Conservation (phyloP, 2,113 vertebrate species). For the Vidua macroura region DNA sequence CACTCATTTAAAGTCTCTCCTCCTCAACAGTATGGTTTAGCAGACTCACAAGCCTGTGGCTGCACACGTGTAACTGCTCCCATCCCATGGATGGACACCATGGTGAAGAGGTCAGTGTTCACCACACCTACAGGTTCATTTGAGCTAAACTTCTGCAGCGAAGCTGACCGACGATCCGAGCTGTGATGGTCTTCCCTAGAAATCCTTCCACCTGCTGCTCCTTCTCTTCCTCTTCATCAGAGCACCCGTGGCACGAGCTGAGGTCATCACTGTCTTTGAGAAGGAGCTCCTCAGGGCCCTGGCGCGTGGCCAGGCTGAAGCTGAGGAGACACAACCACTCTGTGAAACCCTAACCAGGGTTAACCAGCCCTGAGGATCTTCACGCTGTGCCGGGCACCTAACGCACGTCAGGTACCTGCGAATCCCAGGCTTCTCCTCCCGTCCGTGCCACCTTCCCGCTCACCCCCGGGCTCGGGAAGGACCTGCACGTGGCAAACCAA, state of each 20-base stretch:
- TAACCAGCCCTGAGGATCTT: background rate
- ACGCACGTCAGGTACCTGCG: background rate
- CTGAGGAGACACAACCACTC: background rate
- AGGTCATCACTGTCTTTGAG: background rate
- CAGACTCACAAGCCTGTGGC: background rate
- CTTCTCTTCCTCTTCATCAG: conserved; percentile 14
- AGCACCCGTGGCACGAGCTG: background rate
- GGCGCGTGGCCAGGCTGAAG: background rate
- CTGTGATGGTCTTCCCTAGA: background rate
- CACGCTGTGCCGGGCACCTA: background rate
- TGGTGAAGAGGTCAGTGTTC: background rate
- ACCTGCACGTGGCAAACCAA: background rate
- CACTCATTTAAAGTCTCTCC: background rate
- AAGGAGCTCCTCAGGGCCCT: background rate
- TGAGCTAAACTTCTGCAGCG: background rate
- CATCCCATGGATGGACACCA: background rate
- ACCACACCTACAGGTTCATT: background rate
- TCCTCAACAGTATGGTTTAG: background rate
- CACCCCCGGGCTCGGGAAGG: background rate
- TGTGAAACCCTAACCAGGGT: background rate
- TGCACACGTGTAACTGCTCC: background rate
- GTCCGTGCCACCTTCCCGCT: background rate
- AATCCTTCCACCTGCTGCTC: background rate
- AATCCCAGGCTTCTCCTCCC: background rate
- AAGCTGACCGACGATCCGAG: background rate